Base-by-base conservation (phyloP, 2,797 vertebrate species). In the Darevskia mixta region DNA sequence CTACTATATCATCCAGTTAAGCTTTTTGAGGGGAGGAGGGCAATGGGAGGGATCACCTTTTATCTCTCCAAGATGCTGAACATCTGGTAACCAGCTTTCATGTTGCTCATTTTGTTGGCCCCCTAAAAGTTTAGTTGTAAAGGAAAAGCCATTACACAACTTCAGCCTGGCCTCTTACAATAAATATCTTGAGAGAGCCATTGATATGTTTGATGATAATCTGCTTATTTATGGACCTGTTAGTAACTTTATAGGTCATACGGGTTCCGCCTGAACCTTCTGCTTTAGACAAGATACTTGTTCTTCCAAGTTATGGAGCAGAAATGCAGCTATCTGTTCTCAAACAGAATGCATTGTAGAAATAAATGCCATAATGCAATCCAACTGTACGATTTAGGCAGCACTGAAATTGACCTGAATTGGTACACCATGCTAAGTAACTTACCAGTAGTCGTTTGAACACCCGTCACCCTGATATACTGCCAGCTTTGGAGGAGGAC, bases 41-140 rank as follows among this genome's bases (percentile, higher is more conserved):
- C 20, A 73, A 73, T 9, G 15, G 32, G 18, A 73, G 18, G 41
- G 66, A 91, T 81, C 82, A 93, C 86, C 94, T 94, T 95, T 95
- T 94, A 92, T 96, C 92, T 95, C 82, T 92, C 75, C 87, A 79
- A 93, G 83, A 92, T 95, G 90, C 76, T 92, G 88, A 95, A 93
- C 94, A 95, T 96, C 95, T 97, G 94, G 92, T 88, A 92, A 93
- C 93, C 94, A 96, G 94, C 88, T 96, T 95, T 87, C n/a, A 89
- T 67, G 91, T 61, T 83, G 73, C 91, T 90, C 76, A 94, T 93
- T 92, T 95, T 89, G 88, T 90, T 94, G 84, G 27, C 80, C 84
- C 90, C 91, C 91, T 49, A 93, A 96, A 93, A 92, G 25, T 82
- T 95, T 91, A 91, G 92, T 76, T 91, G 94, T 93, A 95, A 90